Evolutionary conservation across 2,113 vertebrate genomes (phyloP).

Genomic region (Peromyscus leucopus): DNA sequence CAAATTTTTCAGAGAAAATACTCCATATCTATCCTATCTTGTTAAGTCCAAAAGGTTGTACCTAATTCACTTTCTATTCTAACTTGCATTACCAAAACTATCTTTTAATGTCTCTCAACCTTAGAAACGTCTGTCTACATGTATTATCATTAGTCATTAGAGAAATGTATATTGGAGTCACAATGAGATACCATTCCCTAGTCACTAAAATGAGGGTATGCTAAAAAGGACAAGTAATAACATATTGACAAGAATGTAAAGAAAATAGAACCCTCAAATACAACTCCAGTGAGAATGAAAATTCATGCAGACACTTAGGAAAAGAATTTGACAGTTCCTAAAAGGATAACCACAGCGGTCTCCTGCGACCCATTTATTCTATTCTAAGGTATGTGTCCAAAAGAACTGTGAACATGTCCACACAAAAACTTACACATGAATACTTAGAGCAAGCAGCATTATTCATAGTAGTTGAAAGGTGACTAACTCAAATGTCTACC

Average conservation of each 20-base stretch:
- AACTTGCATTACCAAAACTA: no score
- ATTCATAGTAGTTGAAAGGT: background rate
- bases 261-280: background rate
- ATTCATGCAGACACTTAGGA: background rate
- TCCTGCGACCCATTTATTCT: background rate
- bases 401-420: slow-evolving; percentile 16
- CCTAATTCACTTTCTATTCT: no score
- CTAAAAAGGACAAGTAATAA: background rate
- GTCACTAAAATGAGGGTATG: background rate
- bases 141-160: background rate
- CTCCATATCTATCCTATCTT: no score
- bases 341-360: background rate
- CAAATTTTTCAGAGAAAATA: no score
- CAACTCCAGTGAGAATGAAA: background rate
- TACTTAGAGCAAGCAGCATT: background rate
- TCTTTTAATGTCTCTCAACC: no score
- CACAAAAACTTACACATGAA: background rate
- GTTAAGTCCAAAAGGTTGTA: no score
- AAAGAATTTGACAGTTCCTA: background rate
- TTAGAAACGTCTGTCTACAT: no score
- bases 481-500: slow-evolving; percentile 19
- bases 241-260: background rate
- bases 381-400: background rate
- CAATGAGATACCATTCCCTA: background rate
- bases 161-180: slow-evolving; percentile 35